Evolutionary conservation across 2,113 vertebrate species (phyloP), one percentile per base, ranked within the genome.

Genomic region (Raphicerus campestris): DNA sequence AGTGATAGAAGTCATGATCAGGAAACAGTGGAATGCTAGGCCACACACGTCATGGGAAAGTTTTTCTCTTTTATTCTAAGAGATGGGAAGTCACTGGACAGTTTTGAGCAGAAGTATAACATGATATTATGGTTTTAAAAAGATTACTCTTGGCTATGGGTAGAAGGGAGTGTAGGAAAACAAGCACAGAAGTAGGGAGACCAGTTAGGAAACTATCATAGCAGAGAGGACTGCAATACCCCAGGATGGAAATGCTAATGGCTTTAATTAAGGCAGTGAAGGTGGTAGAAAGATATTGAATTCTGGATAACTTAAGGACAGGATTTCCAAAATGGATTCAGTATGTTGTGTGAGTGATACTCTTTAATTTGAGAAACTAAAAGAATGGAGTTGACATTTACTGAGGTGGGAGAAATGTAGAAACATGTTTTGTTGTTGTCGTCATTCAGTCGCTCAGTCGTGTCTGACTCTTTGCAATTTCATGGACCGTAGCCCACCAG

Each of bases 361-460:
- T 73, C 49, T 93, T 84, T 75, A 86, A 93, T 73, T 42, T 85
- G 26, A 91, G 30, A 94, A 97, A 87, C 45, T 80, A 11, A 45
- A 83, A 86, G 30, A 97, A 93, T 35, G 49, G 82, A 88, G 9
- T 16, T 94, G 61, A 56, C 10, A 80, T 73, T 95, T 89, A 91
- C 78, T 93, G 7, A 63, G 7, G 49, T 16, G 85, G 70, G 30
- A 32, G 7, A 96, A 93, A 84, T 60, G 26, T 49, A 51, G 49
- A 66, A 90, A n/a, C n/a, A 96, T 66, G 32, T 87, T 63, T 93
- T 75, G 28, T 75, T 75, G 61, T 66, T n/a, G 35, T 73, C 39
- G 66, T 39, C n/a, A 35, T 39, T 70, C n/a, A 70, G 9, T 70
- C n/a, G 0, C 19, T 70, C n/a, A 70, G 66, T 70, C n/a, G 5